phyloP scores from a whole-genome alignment of 2,113 vertebrate genomes.

The Todiramphus chloris region DNA sequence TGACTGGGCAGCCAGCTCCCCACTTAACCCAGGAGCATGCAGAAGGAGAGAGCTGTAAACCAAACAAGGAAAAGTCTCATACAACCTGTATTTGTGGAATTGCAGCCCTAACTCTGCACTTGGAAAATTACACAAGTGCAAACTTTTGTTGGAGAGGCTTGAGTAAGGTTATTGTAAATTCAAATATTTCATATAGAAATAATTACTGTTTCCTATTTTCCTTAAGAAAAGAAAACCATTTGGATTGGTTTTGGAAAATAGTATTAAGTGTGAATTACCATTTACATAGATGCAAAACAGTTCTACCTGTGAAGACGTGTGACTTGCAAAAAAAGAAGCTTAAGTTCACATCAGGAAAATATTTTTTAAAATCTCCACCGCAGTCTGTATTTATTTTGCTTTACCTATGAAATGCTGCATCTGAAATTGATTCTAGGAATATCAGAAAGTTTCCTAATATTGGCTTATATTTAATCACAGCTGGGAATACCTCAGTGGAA shows the following conservation, averaged over 20 bases:
- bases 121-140: background rate
- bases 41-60: conserved; percentile 12
- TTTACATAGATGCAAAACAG: background rate
- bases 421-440: conserved; percentile 27
- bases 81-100: background rate
- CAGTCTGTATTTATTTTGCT: conserved; percentile 30
- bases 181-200: background rate
- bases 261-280: background rate
- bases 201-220: background rate
- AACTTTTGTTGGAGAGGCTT: background rate
- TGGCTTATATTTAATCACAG: conserved; percentile 48
- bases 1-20: conserved; percentile 47
- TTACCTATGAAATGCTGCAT: conserved; percentile 11
- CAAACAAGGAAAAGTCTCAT: background rate
- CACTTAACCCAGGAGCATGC: conserved; percentile 28
- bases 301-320: background rate
- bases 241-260: background rate
- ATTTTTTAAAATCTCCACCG: background rate
- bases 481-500: conserved; percentile 35
- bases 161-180: background rate
- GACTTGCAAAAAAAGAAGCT: background rate
- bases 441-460: conserved; percentile 31
- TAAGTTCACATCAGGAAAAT: background rate
- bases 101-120: background rate
- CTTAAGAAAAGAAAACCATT: background rate